phyloP scores from a whole-genome alignment of 2,888 invertebrate genomes.

The Zygogramma bicolorata region DNA sequence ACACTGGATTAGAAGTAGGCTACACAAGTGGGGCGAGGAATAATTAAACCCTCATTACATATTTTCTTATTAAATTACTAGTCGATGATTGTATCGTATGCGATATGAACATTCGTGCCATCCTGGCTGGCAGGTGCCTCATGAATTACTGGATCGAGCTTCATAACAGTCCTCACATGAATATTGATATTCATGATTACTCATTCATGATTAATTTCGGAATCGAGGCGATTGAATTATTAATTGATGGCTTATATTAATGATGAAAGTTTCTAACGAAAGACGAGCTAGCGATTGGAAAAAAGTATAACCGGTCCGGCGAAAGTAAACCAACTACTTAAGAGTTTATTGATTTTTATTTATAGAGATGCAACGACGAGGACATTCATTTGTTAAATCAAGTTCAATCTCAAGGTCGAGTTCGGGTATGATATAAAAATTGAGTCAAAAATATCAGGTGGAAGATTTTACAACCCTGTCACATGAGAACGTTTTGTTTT shows the following conservation, averaged over 20 bases:
- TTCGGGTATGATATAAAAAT: too few relatives aligned
- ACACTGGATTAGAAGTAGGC: constrained; percentile 59
- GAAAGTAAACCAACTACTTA: not conserved
- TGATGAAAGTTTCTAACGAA: not conserved
- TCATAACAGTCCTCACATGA: constrained; percentile 11
- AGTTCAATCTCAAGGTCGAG: not conserved
- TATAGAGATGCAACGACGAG: not conserved
- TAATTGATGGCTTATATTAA: not conserved
- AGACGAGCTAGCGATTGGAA: not conserved
- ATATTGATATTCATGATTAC: constrained; percentile 6
- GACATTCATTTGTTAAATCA: not conserved
- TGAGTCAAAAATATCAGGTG: too few relatives aligned
- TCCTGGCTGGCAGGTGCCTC: constrained; percentile 7
- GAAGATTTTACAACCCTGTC: too few relatives aligned
- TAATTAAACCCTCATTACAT: constrained; percentile 49
- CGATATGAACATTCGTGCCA: constrained; percentile 35
- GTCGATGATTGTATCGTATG: constrained; percentile 31
- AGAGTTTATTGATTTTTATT: not conserved
- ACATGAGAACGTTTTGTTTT: too few relatives aligned
- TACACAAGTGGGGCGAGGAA: constrained; percentile 58
- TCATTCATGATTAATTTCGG: not conserved
- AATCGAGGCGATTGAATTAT: not conserved
- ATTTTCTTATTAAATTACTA: constrained; percentile 32
- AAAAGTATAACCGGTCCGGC: not conserved
- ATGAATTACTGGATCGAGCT: constrained; percentile 14